phyloP scores from a whole-genome alignment of 2,113 vertebrate genomes.

The Gobiocypris rarus region DNA sequence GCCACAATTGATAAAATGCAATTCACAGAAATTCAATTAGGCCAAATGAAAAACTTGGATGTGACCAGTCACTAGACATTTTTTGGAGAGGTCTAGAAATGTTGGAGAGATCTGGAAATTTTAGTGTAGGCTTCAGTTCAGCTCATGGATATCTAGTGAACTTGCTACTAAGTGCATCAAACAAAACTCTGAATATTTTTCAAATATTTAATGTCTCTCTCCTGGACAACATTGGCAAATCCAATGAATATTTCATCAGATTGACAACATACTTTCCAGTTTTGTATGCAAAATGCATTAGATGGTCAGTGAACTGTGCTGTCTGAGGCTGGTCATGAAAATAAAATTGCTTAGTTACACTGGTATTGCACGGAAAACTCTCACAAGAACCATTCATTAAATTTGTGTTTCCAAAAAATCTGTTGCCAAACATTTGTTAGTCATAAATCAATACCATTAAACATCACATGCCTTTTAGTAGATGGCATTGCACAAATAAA shows the following conservation, averaged over 20 bases:
- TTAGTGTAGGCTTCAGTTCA: background rate
- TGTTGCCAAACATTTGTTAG: background rate
- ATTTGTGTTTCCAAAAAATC: background rate
- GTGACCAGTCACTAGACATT: too few species aligned
- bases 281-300: constrained; percentile 24
- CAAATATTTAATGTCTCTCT: background rate
- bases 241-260: background rate
- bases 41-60: too few species aligned
- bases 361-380: background rate
- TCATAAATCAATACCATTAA: background rate
- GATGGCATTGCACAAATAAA: background rate
- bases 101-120: too few species aligned
- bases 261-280: background rate
- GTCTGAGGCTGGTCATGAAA: background rate
- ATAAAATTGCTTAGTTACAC: background rate
- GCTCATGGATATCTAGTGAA: background rate
- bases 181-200: background rate
- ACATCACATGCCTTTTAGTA: background rate
- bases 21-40: too few species aligned
- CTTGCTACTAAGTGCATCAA: background rate
- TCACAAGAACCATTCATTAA: background rate
- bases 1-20: too few species aligned
- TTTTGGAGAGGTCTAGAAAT: too few species aligned
- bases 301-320: background rate
- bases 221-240: background rate